Conservation (phyloP, 2,113 vertebrate genomes). For the Vulpes lagopus region DNA sequence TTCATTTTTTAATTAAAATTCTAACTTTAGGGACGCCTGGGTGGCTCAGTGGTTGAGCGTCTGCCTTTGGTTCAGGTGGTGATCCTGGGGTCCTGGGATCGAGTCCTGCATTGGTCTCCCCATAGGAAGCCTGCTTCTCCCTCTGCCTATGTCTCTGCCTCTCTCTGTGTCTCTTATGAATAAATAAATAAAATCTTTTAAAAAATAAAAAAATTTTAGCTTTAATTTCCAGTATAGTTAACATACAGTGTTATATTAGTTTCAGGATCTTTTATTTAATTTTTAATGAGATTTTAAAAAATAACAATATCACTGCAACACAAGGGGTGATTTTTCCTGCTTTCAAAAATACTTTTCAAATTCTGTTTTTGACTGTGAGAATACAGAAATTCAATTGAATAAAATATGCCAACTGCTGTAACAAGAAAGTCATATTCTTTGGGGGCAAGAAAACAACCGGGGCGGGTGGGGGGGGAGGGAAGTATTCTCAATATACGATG, state of each 20-base stretch:
- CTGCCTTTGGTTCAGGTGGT: too few species aligned
- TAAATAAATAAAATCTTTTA: too few species aligned
- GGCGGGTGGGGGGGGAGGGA: not conserved
- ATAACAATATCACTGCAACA: not conserved
- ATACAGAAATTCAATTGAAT: not conserved
- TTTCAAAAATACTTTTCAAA: conserved; percentile 32
- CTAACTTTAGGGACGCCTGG: not conserved
- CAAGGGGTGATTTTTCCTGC: not conserved
- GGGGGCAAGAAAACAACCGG: not conserved
- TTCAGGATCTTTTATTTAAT: not conserved
- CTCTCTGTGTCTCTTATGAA: too few species aligned
- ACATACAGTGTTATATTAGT: not conserved
- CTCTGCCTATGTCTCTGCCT: too few species aligned
- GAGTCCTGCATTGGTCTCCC: too few species aligned
- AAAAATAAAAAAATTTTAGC: not conserved
- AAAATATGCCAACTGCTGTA: not conserved
- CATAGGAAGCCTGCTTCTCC: too few species aligned
- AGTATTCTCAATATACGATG: not conserved
- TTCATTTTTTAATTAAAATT: not conserved
- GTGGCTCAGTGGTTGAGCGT: too few species aligned
- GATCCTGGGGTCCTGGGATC: too few species aligned
- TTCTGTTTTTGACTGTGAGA: conserved; percentile 13
- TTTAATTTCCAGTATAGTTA: not conserved
- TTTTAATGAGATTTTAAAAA: not conserved
- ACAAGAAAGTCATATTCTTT: not conserved